Base-by-base conservation (phyloP, 1,140 invertebrate species). In the Caenorhabditis latens region DNA sequence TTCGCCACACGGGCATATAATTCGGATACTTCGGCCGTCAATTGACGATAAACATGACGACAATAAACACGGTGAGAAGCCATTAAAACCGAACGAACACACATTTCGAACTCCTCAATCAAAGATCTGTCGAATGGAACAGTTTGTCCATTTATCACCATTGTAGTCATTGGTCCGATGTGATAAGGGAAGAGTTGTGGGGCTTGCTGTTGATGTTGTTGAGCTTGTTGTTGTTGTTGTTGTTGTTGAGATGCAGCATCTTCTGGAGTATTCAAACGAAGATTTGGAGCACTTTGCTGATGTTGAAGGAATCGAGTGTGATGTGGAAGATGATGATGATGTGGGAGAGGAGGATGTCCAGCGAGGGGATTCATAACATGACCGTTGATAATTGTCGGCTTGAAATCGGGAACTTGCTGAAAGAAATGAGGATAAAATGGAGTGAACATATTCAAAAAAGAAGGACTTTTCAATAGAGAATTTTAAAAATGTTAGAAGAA, bases 231-330 rank as follows among this genome's bases (percentile, higher is more conserved):
- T 58, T 58, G 55, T 53, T 16, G 9, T 58, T 58, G 55, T 58
- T 58, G 55, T 58, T 58, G 55, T 19, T 58, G 55, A 58, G 55
- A 6, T 19, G 55, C 14, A 11, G 7, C n/a, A n/a, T 71, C 65
- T 46, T 71, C 65, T 43, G 43, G 46, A 32, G 71, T 79, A 7
- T n/a, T n/a, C 4, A 79, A 21, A 53, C 71, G 71, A 79, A 79
- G 71, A 42, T 79, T 79, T 11, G 71, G 71, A 9, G 71, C 71
- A 4, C 13, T 19, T 53, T 79, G 71, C 24, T 79, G 71, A n/a
- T 79, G 71, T 79, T 79, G 71, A 50, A 79, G 71, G 71, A 79
- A 79, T 7, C 71, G 71, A 24, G 71, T 79, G 43, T 50, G 71
- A 24, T 79, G 71, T 40, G 71, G 46, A 32, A 79, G 71, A 53